phyloP scores from a whole-genome alignment of 2,888 invertebrate species.

The Sinopyrophorus schimmeli region DNA sequence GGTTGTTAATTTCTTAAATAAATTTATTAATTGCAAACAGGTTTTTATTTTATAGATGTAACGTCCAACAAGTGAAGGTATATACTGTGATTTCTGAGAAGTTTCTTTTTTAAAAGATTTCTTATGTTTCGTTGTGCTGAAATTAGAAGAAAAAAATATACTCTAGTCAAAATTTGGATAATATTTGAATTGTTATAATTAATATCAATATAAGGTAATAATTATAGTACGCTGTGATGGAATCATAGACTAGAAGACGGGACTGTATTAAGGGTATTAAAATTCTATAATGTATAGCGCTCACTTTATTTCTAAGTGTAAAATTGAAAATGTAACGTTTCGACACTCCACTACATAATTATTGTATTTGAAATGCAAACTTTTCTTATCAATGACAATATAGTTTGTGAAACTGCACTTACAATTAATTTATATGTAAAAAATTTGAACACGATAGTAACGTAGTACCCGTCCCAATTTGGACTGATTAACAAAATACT shows the following conservation, averaged over 20 bases:
- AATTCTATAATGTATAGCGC: conserved; percentile 7
- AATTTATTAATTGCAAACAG: no score
- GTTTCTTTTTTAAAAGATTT: conserved; percentile 1
- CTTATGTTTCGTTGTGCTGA: conserved; percentile 3
- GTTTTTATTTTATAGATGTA: no score
- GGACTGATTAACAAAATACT: conserved; percentile 3
- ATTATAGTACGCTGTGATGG: conserved; percentile 23
- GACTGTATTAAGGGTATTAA: conserved; percentile 25
- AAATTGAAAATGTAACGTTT: not conserved
- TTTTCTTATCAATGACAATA: conserved; percentile 4
- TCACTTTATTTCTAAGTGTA: conserved; percentile 21
- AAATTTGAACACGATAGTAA: not conserved
- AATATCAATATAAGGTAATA: not conserved
- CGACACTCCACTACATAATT: not conserved
- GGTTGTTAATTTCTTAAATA: no score
- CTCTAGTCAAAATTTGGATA: conserved; percentile 11
- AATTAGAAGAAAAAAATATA: not conserved
- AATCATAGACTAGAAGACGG: conserved; percentile 17
- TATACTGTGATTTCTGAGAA: conserved; percentile 11
- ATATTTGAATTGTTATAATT: not conserved
- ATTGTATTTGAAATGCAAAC: not conserved
- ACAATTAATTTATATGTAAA: not conserved
- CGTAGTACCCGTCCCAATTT: conserved; percentile 7
- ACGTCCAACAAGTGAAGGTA: conserved; percentile 3
- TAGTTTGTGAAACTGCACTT: not conserved